Evolutionary conservation across 2,797 vertebrate species (phyloP).

Genomic region (Aplochiton taeniatus): DNA sequence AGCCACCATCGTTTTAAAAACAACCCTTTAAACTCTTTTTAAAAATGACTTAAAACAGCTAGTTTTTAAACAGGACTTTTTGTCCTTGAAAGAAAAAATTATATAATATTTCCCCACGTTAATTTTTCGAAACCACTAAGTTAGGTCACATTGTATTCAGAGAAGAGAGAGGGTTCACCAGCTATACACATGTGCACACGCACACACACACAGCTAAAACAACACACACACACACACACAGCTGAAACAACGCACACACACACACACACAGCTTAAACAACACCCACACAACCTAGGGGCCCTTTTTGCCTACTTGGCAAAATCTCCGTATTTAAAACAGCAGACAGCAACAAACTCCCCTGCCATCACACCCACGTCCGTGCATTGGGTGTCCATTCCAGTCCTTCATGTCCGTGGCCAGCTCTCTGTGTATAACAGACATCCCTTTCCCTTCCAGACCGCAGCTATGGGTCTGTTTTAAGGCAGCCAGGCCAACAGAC

Average conservation of each 20-base stretch:
- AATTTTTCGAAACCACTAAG: constrained; percentile 10
- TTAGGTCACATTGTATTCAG: constrained; percentile 6
- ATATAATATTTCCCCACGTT: not conserved
- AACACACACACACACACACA: constrained; percentile 16
- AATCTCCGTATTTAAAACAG: not conserved
- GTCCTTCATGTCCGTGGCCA: not conserved
- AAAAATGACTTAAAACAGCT: no score
- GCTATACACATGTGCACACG: constrained; percentile 3
- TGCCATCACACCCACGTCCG: not conserved
- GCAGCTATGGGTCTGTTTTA: constrained; percentile 8
- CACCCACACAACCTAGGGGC: constrained; percentile 11
- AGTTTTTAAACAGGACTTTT: no score
- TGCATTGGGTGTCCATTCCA: not conserved
- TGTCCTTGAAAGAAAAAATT: not conserved
- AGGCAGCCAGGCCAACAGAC: not conserved
- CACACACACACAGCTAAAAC: constrained; percentile 9
- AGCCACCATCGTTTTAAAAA: no score
- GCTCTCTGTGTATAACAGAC: not conserved
- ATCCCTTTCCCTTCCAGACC: constrained; percentile 12
- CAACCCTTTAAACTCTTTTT: no score
- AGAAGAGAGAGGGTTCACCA: constrained; percentile 2
- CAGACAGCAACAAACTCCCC: constrained; percentile 8
- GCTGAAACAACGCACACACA: not conserved
- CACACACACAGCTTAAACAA: no score
- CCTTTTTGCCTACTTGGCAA: constrained; percentile 19